Base-by-base conservation (phyloP, 1,140 invertebrate genomes). In the Ostrea edulis region DNA sequence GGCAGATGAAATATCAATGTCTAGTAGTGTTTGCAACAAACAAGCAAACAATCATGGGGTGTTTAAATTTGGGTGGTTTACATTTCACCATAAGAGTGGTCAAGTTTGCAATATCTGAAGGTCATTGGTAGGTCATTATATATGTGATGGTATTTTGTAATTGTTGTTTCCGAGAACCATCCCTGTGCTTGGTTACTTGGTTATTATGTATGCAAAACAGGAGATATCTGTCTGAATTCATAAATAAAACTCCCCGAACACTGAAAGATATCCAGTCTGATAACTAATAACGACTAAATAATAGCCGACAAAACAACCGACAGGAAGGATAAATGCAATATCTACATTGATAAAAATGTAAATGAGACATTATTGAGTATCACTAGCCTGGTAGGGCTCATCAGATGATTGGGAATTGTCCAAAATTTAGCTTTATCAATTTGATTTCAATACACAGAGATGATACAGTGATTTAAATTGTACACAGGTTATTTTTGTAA, bases 301-400 rank as follows among this genome's bases (percentile, higher is more conserved):
- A 77, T 77, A 8, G 35, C 68, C 11, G 9, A 11, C 22, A 77
- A 77, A 77, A 25, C 29, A 44, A 44, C 35, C 35, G 1, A 14
- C 12, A 25, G 25, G 25, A 77, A 14, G 68, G 25, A 77, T 35
- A 35, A 17, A 77, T 77, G 29, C 68, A 88, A 14, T 85, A n/a
- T 62, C 58, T 22, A 29, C 53, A 85, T 58, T 58, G 53, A 44
- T 85, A 55, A 83, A 53, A 83, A 52, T 83, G 82, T 20, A 83
- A 53, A 83, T 29, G 20, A 29, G 51, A 83, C 53, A 22, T 22
- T 53, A 53, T 83, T 20, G 2, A 51, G 53, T 52, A 53, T 55
- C 51, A 51, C 17, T 22, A 83, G 14, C n/a, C n/a, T 11, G 20
- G 53, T 35, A 83, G 14, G 25, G 77, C n/a, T 83, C n/a, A 25